Evolutionary conservation across 1,140 invertebrate genomes (phyloP), one percentile per base, ranked within the genome.

Genomic region (Homalodisca vitripennis): DNA sequence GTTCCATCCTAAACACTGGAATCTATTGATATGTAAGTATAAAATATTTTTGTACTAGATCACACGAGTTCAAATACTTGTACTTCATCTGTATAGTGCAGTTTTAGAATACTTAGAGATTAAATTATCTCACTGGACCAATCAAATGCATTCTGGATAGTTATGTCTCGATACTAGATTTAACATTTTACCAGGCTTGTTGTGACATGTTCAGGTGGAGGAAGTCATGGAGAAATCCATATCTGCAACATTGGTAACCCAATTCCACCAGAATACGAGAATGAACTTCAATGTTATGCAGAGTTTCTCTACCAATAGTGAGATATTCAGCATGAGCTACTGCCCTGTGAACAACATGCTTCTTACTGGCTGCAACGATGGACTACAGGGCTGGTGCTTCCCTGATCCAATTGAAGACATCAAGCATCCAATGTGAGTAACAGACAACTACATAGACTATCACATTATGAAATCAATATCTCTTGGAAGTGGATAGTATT

Each of bases 1-100:
- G 17, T 84, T 84, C 72, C 83, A 84, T 75, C 80, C 82, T 1
- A 71, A 73, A 3, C 71, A 77, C 57, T 78, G 78, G 14, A 78
- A 76, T 1, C 76, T 78, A 57, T 72, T 84, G 2, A 84, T 83
- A 73, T 81, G 83, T 84, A 76, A 80, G 81, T 80, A 13, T 30
- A 41, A 17, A 41, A 41, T 41, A 41, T 41, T 41, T 17, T 41
- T 10, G 17, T 10, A 41, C 6, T 41, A 41, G n/a, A n/a, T n/a
- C n/a, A n/a, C n/a, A n/a, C n/a, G n/a, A n/a, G n/a, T n/a, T n/a
- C n/a, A n/a, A n/a, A n/a, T n/a, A n/a, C n/a, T n/a, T n/a, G n/a
- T n/a, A n/a, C n/a, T n/a, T n/a, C n/a, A n/a, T n/a, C n/a, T n/a
- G n/a, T n/a, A n/a, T n/a, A n/a, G n/a, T n/a, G n/a, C n/a, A n/a